Evolutionary conservation across 2,113 vertebrate genomes (phyloP), one percentile per base, ranked within the genome.

Genomic region (Strix aluco): DNA sequence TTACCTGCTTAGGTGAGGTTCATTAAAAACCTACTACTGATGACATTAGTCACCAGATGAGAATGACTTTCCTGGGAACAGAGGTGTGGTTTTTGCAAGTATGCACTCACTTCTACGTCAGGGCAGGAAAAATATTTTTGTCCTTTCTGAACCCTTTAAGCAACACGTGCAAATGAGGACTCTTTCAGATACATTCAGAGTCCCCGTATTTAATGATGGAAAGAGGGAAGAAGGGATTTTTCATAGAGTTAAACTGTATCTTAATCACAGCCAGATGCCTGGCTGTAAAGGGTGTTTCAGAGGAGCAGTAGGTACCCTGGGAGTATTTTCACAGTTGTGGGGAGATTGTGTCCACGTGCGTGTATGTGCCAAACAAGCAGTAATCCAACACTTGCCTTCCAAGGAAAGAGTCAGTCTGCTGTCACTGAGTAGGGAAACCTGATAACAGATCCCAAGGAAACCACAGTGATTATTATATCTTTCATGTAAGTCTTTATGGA

Each of bases 61-160:
- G 63, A 81, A 38, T 2, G 5, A 44, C 57, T 71, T 88, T 62
- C 47, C 82, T 84, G 75, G 72, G 63, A 89, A 83, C 0, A 1
- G 62, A 52, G 57, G 36, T 38, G 54, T 29, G n/a, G 16, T n/a
- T 95, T 92, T 32, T 17, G 26, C 46, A 66, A 47, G 9, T 36
- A 19, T 46, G 25, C 0, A 0, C 30, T 75, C 21, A n/a, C 14
- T 67, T 32, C 58, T 70, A 1, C 0, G 0, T 10, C 82, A 59
- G 17, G 2, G 44, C 63, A 59, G 21, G n/a, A 38, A 19, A 40
- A 36, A 40, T 34, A 13, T 40, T 10, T n/a, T 44, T 49, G 26
- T 69, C 23, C 27, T 72, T 65, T 36, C 40, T 29, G 34, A 93
- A 57, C 21, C 16, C 26, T 62, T 82, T 32, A n/a, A 82, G 34